Evolutionary conservation across 2,888 invertebrate genomes (phyloP), one percentile per base, ranked within the genome.

Genomic region (Plemyria rubiginata): DNA sequence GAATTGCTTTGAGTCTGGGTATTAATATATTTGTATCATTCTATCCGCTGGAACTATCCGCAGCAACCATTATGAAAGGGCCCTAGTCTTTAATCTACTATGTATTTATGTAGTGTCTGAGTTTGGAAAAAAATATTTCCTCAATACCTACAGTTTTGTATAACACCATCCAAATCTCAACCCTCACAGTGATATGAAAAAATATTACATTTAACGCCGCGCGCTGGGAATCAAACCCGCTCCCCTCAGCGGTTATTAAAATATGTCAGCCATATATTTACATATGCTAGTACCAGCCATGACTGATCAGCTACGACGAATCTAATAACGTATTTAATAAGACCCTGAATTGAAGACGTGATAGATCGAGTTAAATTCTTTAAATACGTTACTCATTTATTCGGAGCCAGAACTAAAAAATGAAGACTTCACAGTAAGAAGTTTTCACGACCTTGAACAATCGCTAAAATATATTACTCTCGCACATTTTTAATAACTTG

Each of bases 181-280:
- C 68, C 76, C 85, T 80, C 75, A 71, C 73, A 85, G 81, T 87
- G 87, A 88, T 87, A 88, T 88, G 87, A 87, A 91, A 91, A 91
- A 91, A 91, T 91, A 91, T 90, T 84, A 78, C 80, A 88, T 91
- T 88, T 87, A 90, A 87, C 88, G 86, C 82, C 81, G 72, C 73
- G 53, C 66, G 70, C 71, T 54, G 72, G 83, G 84, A 80, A 70
- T 73, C 73, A 71, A 83, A 76, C 74, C 75, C 71, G 70, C 68
- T 65, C 74, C 73, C 72, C 72, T 65, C 62, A 50, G 65, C 70
- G 77, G 78, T 80, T 88, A 88, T 88, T 90, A 85, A 86, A 87
- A 85, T 86, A 87, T 86, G 86, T 82, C 77, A 71, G 78, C 78
- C 82, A 76, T 73, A 70, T 77, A 87, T 87, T 87, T 87, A 85